These are phyloP conservation scores for Seriola rivoliana DNA, from an alignment of 2,113 vertebrate species.

Conservation along the genomic window DNA sequence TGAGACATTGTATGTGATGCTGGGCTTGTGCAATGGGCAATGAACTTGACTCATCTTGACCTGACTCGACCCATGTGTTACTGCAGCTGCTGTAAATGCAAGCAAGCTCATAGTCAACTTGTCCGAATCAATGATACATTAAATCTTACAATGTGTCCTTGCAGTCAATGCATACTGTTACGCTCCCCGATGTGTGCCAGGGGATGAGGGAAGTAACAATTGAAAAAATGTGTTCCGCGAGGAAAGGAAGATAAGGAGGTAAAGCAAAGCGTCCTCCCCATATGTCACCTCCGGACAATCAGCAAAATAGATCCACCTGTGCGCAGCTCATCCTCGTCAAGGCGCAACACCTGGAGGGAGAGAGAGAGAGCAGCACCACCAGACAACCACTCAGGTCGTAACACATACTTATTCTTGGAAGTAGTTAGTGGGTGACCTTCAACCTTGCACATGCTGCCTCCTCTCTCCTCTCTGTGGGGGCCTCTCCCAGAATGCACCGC, in stretches of 20 bases:
- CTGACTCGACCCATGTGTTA: background rate
- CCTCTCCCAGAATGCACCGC: constrained; percentile 35
- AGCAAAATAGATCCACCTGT: too few relatives aligned
- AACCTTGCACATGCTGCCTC: constrained; percentile 27
- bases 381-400: too few relatives aligned
- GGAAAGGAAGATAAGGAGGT: too few relatives aligned
- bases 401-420: background rate
- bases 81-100: constrained; percentile 2
- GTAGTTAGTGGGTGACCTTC: constrained; percentile 15
- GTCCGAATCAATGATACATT: background rate
- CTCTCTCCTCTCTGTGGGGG: constrained; percentile 16
- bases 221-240: too few relatives aligned
- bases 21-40: background rate
- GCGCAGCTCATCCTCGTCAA: too few relatives aligned
- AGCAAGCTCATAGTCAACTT: background rate
- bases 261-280: too few relatives aligned
- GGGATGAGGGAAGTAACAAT: too few relatives aligned
- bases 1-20: background rate
- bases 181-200: too few relatives aligned
- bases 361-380: too few relatives aligned
- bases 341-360: too few relatives aligned
- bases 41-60: constrained; percentile 1
- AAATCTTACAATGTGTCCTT: background rate
- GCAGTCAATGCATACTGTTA: background rate
- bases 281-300: too few relatives aligned